These are phyloP conservation scores for Theonella swinhoei DNA, from an alignment of 37 sponge, comb jelly and placozoan species.

Conservation along the genomic window DNA sequence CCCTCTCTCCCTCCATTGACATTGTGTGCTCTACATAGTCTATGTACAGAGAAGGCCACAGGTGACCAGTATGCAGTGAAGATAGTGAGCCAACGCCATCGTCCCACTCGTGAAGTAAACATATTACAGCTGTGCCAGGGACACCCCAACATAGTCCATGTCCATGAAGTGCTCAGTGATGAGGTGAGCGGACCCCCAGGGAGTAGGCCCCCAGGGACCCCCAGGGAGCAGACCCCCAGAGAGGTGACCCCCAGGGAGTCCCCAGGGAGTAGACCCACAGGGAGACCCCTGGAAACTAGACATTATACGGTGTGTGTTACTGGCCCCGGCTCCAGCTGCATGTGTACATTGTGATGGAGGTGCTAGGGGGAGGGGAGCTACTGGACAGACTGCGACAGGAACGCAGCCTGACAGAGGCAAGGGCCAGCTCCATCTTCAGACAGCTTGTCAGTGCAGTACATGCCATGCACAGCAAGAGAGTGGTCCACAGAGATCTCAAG, in stretches of 20 bases:
- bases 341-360: slow-evolving; percentile 93
- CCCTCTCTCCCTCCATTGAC: slow-evolving; percentile 11
- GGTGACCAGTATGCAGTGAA: slow-evolving; percentile 92
- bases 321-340: slow-evolving; percentile 63
- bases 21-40: too few species aligned
- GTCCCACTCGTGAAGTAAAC: slow-evolving; percentile 73
- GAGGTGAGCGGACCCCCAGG: slow-evolving; percentile 70
- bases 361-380: slow-evolving; percentile 88
- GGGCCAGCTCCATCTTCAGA: slow-evolving; percentile 82
- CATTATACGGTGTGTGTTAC: too few species aligned
- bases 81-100: slow-evolving; percentile 92
- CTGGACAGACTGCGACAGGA: slow-evolving; percentile 75
- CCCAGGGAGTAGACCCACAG: neutral
- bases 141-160: slow-evolving; percentile 82
- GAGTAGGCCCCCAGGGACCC: too few species aligned
- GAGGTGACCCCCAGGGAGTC: too few species aligned
- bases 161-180: slow-evolving; percentile 85
- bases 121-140: slow-evolving; percentile 90
- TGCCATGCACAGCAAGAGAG: slow-evolving; percentile 83
- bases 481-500: slow-evolving; percentile 96
- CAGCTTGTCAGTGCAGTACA: slow-evolving; percentile 89
- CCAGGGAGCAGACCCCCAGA: too few species aligned
- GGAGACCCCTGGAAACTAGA: neutral
- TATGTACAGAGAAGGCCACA: slow-evolving; percentile 76
- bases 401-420: slow-evolving; percentile 82